Percentiles rank a stretch among this genome's conserved stretches.
phyloP scores from a whole-genome alignment of 2,888 invertebrate genomes.

The Clitarchus hookeri region DNA sequence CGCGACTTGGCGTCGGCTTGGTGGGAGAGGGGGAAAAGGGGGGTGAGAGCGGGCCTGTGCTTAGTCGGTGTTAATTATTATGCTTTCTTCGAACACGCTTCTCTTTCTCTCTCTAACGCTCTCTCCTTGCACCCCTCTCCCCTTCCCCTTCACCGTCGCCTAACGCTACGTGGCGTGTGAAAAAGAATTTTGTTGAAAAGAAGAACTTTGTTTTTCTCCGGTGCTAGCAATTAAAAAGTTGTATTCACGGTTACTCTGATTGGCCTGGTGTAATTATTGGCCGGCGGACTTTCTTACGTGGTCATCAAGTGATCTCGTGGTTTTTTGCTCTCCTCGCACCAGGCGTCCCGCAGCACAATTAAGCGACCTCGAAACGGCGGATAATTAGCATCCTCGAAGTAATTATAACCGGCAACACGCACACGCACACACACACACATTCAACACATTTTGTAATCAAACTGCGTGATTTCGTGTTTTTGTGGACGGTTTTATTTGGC shows the following conservation, averaged over 20 bases:
- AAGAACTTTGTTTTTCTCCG: slow-evolving; percentile 30
- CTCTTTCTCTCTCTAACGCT: background rate
- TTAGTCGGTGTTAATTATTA: background rate
- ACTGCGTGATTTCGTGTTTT: slow-evolving; percentile 20
- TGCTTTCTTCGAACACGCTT: background rate
- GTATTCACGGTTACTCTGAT: slow-evolving; percentile 25
- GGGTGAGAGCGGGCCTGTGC: background rate
- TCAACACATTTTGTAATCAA: background rate
- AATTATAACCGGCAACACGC: slow-evolving; percentile 16
- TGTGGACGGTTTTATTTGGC: slow-evolving; percentile 1
- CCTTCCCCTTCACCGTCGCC: background rate
- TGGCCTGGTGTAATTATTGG: slow-evolving; percentile 19
- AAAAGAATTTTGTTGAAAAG: slow-evolving; percentile 11
- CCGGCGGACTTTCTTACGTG: slow-evolving; percentile 14
- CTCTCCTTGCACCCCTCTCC: too few species aligned
- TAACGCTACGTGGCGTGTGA: background rate
- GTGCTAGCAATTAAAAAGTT: slow-evolving; percentile 33
- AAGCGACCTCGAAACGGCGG: slow-evolving; percentile 17
- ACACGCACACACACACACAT: background rate
- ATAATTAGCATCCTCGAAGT: slow-evolving; percentile 21
- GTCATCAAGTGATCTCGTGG: background rate
- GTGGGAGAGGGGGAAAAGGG: background rate
- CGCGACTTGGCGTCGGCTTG: background rate
- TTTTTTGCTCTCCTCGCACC: background rate
- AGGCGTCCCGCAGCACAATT: slow-evolving; percentile 6